Evolutionary conservation across 2,888 invertebrate species (phyloP), one percentile per base, ranked within the genome.

Genomic region (Netelia fuscicornis): DNA sequence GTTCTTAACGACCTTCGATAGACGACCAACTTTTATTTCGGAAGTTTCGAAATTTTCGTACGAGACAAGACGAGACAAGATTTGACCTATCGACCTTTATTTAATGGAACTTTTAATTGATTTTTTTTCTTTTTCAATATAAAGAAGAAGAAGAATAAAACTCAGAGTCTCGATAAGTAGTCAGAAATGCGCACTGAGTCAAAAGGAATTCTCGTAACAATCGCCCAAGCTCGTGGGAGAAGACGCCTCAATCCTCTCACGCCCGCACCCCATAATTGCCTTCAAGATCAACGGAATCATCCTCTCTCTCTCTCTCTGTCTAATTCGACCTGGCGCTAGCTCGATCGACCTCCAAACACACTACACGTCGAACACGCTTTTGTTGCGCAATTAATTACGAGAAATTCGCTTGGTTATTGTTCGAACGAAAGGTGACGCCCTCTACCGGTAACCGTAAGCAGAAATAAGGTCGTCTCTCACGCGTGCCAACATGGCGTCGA

Each of bases 261-360:
- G 85, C 77, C 58, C 52, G 20, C 58, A 58, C 74, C 48, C 64
- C 78, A 48, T 48, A 71, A 60, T 82, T 64, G 76, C 71, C 77
- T 75, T 76, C 85, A 85, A 82, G 85, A 82, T 85, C 85, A 82
- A 62, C 65, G 64, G 75, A 79, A 75, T 71, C 81, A 74, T 84
- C 58, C 5, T 37, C 37, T 37, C 37, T 37, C 37, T 37, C 37
- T 37, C 3, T 37, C 37, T 37, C 37, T 37, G 8, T 65, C 70
- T 67, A 11, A 62, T 48, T 13, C 78, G 78, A 75, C 70, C 67
- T 62, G 77, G 70, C 78, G 78, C 68, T 62, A 48, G 13, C 74
- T 44, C 44, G 48, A 70, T 67, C 65, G 81, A 81, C 78, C 81
- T 79, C 78, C 70, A 78, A 67, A 72, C 37, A 37, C 37, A 37